phyloP scores from a whole-genome alignment of 64 coral and sea anemone genomes.

The Montipora sp. region DNA sequence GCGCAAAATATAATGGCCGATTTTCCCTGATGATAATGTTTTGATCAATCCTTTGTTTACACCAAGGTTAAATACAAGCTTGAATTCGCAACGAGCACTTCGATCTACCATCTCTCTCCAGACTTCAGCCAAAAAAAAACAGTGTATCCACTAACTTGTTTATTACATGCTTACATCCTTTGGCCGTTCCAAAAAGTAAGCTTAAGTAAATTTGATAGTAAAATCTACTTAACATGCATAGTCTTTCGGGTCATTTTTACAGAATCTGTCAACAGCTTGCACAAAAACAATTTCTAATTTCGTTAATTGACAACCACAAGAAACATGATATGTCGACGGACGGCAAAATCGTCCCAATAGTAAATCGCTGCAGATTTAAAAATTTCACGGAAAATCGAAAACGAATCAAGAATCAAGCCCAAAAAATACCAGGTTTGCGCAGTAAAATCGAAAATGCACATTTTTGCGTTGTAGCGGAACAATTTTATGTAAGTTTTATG shows the following conservation, averaged over 20 bases:
- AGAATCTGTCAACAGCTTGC: background rate
- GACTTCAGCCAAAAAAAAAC: background rate
- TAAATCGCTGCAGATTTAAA: background rate
- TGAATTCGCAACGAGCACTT: no score
- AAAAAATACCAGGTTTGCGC: background rate
- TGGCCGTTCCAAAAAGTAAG: background rate
- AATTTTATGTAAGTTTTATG: background rate
- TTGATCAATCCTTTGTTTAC: background rate
- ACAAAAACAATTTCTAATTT: background rate
- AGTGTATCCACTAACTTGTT: background rate
- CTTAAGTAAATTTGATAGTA: background rate
- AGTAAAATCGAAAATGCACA: slow-evolving; percentile 5
- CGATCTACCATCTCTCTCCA: background rate
- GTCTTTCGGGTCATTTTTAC: background rate
- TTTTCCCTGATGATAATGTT: no score
- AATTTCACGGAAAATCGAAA: background rate
- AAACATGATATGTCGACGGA: background rate
- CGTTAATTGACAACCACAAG: background rate
- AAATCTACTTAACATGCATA: background rate
- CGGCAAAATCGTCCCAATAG: background rate
- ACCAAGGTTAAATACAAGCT: background rate
- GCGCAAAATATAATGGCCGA: background rate
- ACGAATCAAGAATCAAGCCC: background rate
- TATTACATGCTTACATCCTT: background rate
- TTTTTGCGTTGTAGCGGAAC: slow-evolving; percentile 16